A percentile compares a stretch with the other conserved stretches of the same genome.
phyloP scores from a whole-genome alignment of 2,888 invertebrate species.

The Pediacus dermestoides region DNA sequence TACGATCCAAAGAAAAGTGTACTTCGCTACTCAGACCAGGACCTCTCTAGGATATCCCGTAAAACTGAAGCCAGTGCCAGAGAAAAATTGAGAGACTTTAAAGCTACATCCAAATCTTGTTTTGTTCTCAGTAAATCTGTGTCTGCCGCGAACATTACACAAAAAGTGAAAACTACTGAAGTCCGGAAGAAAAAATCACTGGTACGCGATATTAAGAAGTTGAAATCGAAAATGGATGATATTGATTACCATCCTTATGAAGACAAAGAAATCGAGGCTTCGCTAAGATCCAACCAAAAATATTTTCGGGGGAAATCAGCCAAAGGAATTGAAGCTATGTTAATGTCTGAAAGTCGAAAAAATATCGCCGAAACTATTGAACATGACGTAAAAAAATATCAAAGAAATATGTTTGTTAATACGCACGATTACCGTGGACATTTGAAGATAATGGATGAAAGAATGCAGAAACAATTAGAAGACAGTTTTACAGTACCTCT shows the following conservation, averaged over 20 bases:
- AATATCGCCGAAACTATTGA: slow-evolving; percentile 53
- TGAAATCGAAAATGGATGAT: slow-evolving; percentile 52
- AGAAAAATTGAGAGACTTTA: slow-evolving; percentile 60
- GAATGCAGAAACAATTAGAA: slow-evolving; percentile 51
- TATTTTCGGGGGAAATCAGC: slow-evolving; percentile 65
- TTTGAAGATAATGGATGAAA: slow-evolving; percentile 48
- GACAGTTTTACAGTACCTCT: slow-evolving; percentile 59
- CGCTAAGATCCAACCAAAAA: slow-evolving; percentile 50
- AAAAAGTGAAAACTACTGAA: slow-evolving; percentile 59
- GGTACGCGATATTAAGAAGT: slow-evolving; percentile 45
- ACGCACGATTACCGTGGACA: slow-evolving; percentile 37
- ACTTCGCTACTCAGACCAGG: slow-evolving; percentile 63
- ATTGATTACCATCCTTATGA: slow-evolving; percentile 50
- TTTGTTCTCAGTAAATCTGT: slow-evolving; percentile 62
- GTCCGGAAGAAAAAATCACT: slow-evolving; percentile 52
- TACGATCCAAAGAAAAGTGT: slow-evolving; percentile 64
- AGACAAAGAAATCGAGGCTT: slow-evolving; percentile 47
- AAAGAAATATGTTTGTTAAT: slow-evolving; percentile 27
- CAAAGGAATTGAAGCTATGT: slow-evolving; percentile 64
- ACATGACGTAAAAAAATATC: slow-evolving; percentile 42
- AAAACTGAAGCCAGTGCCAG: slow-evolving; percentile 68
- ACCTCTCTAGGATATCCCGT: slow-evolving; percentile 63
- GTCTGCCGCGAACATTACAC: slow-evolving; percentile 59
- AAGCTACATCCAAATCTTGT: slow-evolving; percentile 58
- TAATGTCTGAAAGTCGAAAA: slow-evolving; percentile 58